Base-by-base conservation (phyloP, 2,888 invertebrate genomes). In the Eristalinus sepulchralis region DNA sequence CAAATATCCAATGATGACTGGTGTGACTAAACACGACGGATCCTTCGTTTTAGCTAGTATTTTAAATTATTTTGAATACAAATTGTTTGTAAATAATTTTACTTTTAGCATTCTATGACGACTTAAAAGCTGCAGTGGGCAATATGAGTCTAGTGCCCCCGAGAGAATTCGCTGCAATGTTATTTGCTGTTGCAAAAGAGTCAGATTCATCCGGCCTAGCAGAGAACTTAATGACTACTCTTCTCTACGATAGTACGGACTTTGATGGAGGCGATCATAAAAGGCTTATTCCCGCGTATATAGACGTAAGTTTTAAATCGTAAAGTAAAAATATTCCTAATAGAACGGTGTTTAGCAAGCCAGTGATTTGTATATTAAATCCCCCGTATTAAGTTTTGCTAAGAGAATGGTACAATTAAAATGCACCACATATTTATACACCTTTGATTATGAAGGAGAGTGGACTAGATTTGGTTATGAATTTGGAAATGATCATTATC, bases 1-100 rank as follows among this genome's bases (percentile, higher is more conserved):
- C 70, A 55, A 89, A 88, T 78, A 89, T 91, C 64, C 92, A 0
- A 89, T 93, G 59, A 90, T 94, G 90, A 92, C 92, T 13, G 94
- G 94, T 2, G 92, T 93, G 10, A 93, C 93, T 0, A 92, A 93
- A 88, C 92, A 93, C 83, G 94, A 94, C 88, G 94, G 94, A 1
- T 90, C 92, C 13, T 93, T 93, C 88, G 89, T 93, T 20, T 87
- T 93, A 67, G 92, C 92, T 78, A 89, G 94, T 93, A 89, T 89
- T 90, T 88, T 11, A 34, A 39, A 6, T 71, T 77, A 22, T 22
- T 17, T 60, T 5, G 11, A n/a, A 47, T 55, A 60, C 31, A n/a
- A 31, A 17, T 0, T 66, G 55, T 11, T 62, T 83, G 31, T 2
- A 31, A 22, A 22, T 10, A 2, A 53, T 13, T 13, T 36, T 33